phyloP scores from a whole-genome alignment of 2,888 invertebrate species.

The Heteromyza rotundicornis region DNA sequence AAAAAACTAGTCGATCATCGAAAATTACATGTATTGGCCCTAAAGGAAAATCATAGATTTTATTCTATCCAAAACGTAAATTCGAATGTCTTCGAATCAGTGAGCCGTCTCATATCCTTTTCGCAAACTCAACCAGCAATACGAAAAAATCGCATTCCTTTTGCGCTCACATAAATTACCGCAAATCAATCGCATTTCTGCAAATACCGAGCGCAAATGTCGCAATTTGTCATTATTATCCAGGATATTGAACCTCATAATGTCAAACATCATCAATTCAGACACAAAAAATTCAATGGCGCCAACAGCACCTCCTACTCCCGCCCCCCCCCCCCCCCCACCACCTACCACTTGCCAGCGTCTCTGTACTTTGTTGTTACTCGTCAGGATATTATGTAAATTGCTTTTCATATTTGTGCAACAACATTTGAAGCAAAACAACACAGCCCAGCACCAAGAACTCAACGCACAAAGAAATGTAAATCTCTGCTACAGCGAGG shows the following conservation, averaged over 20 bases:
- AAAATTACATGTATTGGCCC: no score
- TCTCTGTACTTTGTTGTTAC: constrained; percentile 43
- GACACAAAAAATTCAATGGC: constrained; percentile 13
- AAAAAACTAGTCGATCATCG: no score
- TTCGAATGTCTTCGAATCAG: no score
- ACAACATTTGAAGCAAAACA: constrained; percentile 46
- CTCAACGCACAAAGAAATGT: not conserved
- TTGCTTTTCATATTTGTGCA: constrained; percentile 55
- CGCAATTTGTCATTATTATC: constrained; percentile 54
- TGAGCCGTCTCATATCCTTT: no score
- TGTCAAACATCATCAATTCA: constrained; percentile 50
- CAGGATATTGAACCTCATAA: constrained; percentile 51
- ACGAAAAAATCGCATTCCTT: no score
- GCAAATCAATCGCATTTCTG: not conserved
- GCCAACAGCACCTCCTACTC: not conserved
- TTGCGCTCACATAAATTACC: not conserved
- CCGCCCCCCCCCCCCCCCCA: constrained; percentile 14
- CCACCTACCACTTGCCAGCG: constrained; percentile 42
- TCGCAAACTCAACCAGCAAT: no score
- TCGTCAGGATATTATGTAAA: constrained; percentile 53
- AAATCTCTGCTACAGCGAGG: not conserved
- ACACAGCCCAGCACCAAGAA: no score
- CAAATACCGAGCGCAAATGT: constrained; percentile 23
- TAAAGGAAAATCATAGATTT: no score
- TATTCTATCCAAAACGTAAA: no score